Base-by-base conservation (phyloP, 2,113 vertebrate species). In the Hydrochoerus hydrochaeris region DNA sequence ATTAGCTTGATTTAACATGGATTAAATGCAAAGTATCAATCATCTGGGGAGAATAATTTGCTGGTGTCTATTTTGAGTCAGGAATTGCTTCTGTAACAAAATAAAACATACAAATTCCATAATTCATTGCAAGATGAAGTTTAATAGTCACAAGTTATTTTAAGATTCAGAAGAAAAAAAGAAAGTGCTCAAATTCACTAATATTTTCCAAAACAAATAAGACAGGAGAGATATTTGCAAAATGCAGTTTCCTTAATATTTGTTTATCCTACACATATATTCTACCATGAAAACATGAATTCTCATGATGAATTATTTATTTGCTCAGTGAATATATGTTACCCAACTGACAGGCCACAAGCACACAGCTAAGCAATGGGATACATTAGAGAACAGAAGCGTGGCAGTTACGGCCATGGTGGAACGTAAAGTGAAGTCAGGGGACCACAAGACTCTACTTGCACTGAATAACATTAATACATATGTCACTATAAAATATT, bases 121-220 rank as follows among this genome's bases (percentile, higher is more conserved):
- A 69, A 87, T 62, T 49, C 38, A 54, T 13, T 63, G 38, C 57
- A 81, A 52, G 22, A 9, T 30, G 14, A 62, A 91, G 1, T 17
- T 35, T 91, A 16, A 60, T 81, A 69, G 13, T 82, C 4, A 84
- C 14, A 58, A 52, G 30, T 9, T 14, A 32, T 84, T 86, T 44
- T 6, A 14, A 60, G n/a, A 81, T 41, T 38, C 17, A 60, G 26
- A 54, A 83, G 38, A 97, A 41, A 69, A 77, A 11, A 80, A 49
- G 0, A 38, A 54, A 71, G 7, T 44, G 9, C 57, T 2, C 1
- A 46, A 73, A 26, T 88, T 94, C n/a, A 9, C 28, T 85, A 54
- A 46, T 52, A 0, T n/a, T 95, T 92, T 71, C 44, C 28, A 80
- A 93, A 94, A 88, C 62, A 54, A 96, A 58, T 26, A 52, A 78